Evolutionary conservation across 2,797 vertebrate genomes (phyloP), one percentile per base, ranked within the genome.

Genomic region (Hippopotamyrus pictus): DNA sequence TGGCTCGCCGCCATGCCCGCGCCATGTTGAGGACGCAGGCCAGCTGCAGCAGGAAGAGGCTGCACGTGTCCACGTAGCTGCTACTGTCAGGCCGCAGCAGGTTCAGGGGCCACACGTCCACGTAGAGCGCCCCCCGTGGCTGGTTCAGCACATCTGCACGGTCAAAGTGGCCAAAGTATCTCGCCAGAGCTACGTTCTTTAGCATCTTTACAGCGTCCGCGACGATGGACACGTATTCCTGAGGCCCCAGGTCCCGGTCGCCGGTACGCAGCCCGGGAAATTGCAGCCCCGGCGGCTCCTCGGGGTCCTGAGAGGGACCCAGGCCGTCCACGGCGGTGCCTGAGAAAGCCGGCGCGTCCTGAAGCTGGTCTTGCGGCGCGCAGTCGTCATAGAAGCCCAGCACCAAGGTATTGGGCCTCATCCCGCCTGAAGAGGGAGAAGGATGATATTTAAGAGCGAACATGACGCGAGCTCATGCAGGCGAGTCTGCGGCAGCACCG

Each of bases 1-100:
- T 94, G 0, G 97, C 96, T 3, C 95, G 95, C 84, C 96, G 96
- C 97, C 98, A 98, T 5, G 95, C 92, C 22, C 96, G 94, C 0
- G 97, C 96, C 98, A 98, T 98, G 94, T 96, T 97, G 83, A 98
- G 96, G 90, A 98, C 96, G 0, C 97, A 98, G 0, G 97, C 98
- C 65, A 98, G 96, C 92, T 98, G 98, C 5, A 98, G 95, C 89
- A 98, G 94, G 93, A 98, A 98, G 8, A 98, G 95, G 37, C 97
- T 98, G 95, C 97, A 97, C 33, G 97, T 98, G 89, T 98, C 97
- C 0, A 98, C 97, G 0, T 98, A 98, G 91, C 95, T 96, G 33
- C 95, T 94, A 59, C 97, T 97, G 95, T 98, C 97, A 0, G 98
- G 98, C 0, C 97, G 96, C 62, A 98, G 91, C 22, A 98, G 96